Conservation (phyloP, 1,140 invertebrate species). For the Aphis craccivora region DNA sequence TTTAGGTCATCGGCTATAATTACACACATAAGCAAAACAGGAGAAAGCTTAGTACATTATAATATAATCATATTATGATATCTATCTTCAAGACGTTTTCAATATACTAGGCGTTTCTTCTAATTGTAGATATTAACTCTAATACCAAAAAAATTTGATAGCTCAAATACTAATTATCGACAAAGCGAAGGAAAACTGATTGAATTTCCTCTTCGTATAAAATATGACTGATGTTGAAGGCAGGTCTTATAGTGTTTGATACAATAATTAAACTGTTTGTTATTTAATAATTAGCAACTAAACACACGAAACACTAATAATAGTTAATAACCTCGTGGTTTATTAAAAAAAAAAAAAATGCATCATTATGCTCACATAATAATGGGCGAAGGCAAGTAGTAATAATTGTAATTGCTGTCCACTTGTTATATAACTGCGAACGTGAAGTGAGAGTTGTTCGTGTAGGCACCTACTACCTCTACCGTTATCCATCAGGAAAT, state of each 20-base stretch:
- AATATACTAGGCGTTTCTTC: constrained; percentile 21
- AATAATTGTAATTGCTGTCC: constrained; percentile 29
- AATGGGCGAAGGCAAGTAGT: neutral
- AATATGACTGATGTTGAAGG: neutral
- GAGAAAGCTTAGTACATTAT: constrained; percentile 3
- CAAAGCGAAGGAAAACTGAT: neutral
- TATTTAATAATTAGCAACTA: neutral
- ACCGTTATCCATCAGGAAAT: constrained; percentile 43
- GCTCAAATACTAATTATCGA: neutral
- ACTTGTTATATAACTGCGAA: neutral
- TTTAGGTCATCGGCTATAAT: constrained; percentile 30
- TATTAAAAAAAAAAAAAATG: neutral
- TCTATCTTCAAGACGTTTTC: neutral
- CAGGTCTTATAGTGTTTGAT: neutral
- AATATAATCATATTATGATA: neutral
- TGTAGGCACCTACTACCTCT: constrained; percentile 13
- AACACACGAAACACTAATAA: neutral
- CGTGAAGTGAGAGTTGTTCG: constrained; percentile 42
- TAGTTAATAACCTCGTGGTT: neutral
- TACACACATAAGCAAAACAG: neutral
- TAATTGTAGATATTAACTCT: neutral
- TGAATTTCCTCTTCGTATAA: neutral
- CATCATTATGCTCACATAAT: neutral
- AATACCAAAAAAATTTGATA: neutral
- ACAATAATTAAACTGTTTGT: neutral